Evolutionary conservation across 2,113 vertebrate genomes (phyloP).

Genomic region (Colossoma macropomum): DNA sequence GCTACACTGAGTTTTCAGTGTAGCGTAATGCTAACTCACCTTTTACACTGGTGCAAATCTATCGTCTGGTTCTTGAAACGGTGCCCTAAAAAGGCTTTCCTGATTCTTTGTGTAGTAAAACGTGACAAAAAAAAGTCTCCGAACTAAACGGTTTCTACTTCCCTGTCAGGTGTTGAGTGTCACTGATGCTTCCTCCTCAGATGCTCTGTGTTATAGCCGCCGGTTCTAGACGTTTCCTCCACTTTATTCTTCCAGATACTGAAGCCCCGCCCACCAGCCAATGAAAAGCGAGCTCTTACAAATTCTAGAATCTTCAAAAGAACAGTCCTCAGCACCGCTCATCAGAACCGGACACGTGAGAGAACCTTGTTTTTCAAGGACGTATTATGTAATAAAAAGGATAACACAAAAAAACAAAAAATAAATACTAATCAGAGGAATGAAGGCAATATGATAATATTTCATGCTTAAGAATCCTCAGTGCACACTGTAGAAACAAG

Average conservation of each 20-base stretch:
- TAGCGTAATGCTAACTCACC: background rate
- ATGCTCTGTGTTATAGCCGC: background rate
- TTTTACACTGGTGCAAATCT: background rate
- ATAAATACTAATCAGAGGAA: too few relatives aligned
- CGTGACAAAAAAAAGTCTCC: background rate
- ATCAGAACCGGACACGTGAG: too few relatives aligned
- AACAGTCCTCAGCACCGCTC: too few relatives aligned
- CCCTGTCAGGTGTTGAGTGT: background rate
- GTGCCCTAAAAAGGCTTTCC: background rate
- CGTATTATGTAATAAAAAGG: too few relatives aligned
- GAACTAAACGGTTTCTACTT: background rate
- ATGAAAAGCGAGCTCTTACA: background rate
- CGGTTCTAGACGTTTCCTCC: background rate
- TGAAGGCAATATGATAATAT: too few relatives aligned
- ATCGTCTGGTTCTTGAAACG: background rate
- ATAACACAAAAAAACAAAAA: too few relatives aligned
- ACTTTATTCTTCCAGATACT: background rate
- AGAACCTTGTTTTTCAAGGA: too few relatives aligned
- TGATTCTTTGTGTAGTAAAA: background rate
- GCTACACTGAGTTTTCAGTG: background rate
- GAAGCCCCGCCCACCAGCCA: constrained; percentile 27
- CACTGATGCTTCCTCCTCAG: background rate
- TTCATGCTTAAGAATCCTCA: too few relatives aligned
- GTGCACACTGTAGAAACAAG: too few relatives aligned
- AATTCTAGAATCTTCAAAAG: constrained; percentile 4